A percentile compares a stretch with the other conserved stretches of the same genome.
These are phyloP conservation scores for Cydia splendana DNA, from an alignment of 1,140 invertebrate genomes.

Conservation along the genomic window DNA sequence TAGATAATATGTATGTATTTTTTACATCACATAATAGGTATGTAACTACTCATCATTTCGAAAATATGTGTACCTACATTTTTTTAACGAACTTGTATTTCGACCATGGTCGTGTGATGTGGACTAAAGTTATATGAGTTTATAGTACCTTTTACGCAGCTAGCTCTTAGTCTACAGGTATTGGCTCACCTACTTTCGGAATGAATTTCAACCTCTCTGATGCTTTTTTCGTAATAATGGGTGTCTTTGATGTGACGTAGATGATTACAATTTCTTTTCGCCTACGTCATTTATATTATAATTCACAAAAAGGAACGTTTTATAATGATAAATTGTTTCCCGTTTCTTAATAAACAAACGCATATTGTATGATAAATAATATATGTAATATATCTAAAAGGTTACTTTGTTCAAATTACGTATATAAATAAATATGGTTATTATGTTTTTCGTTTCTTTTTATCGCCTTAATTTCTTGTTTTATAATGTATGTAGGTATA, in stretches of 20 bases:
- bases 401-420: neutral
- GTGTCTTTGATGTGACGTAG: neutral
- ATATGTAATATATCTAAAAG: neutral
- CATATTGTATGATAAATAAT: neutral
- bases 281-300: neutral
- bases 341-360: neutral
- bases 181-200: neutral
- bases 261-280: slow-evolving; percentile 1
- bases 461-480: no score
- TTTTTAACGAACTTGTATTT: no score
- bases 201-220: neutral
- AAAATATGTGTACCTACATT: no score
- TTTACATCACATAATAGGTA: no score
- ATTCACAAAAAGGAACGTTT: neutral
- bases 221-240: neutral
- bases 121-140: no score
- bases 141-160: no score
- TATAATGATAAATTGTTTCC: neutral
- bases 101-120: no score
- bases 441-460: neutral
- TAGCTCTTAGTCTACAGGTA: neutral
- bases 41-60: no score
- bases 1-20: no score
- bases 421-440: no score
- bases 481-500: no score